Percentiles rank a stretch among this genome's conserved stretches.
These are phyloP conservation scores for Tauraco hartlaubi DNA, from an alignment of 2,797 vertebrate species.

Conservation along the genomic window DNA sequence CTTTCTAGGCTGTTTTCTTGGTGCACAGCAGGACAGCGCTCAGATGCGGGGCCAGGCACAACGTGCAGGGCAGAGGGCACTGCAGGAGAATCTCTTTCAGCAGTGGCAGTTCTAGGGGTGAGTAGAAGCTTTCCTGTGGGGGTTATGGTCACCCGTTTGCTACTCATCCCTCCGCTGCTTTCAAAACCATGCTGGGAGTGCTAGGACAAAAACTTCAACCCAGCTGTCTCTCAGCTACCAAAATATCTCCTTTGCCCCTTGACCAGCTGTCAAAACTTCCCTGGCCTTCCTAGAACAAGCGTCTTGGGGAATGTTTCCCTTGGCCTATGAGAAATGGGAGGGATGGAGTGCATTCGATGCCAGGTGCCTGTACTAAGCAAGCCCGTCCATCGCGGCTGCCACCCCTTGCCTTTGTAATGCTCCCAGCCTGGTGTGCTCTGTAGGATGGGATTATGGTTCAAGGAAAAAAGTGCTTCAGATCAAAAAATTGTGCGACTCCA, in stretches of 20 bases:
- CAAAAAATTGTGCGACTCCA: not conserved
- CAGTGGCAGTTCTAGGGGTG: not conserved
- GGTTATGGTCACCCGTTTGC: conserved; percentile 19
- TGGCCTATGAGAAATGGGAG: not conserved
- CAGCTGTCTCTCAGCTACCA: conserved; percentile 42
- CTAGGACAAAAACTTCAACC: not conserved
- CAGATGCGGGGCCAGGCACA: fast-evolving
- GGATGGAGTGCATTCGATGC: not conserved
- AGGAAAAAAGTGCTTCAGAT: not conserved
- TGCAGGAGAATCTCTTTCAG: not conserved
- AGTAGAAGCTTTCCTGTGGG: not conserved
- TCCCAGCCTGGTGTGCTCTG: not conserved
- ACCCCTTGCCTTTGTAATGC: not conserved
- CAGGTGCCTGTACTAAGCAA: not conserved
- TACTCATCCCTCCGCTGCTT: not conserved
- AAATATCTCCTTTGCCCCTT: conserved; percentile 46
- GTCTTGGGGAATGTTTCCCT: not conserved
- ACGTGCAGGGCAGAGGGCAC: not conserved
- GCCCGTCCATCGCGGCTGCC: not conserved
- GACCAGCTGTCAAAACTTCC: conserved; percentile 54
- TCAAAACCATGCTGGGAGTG: not conserved
- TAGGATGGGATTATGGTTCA: not conserved
- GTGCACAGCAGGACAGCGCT: fast-evolving
- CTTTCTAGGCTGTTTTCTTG: not conserved
- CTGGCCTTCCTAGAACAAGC: not conserved